Evolutionary conservation across 2,797 vertebrate species (phyloP).

Genomic region (Gobionotothen gibberifrons): DNA sequence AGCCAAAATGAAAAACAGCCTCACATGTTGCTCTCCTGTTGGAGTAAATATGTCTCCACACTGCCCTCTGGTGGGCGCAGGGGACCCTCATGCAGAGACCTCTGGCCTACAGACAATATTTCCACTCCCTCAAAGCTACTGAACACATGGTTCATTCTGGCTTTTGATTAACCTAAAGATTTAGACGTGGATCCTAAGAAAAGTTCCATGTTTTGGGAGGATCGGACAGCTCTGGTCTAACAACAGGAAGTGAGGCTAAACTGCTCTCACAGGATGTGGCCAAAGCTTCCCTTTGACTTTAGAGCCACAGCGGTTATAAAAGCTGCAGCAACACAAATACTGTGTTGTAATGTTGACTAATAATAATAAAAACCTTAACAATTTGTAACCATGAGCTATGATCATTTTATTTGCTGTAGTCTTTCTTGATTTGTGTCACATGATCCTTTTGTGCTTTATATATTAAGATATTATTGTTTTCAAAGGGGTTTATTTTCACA

Average conservation of each 20-base stretch:
- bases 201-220: constrained; percentile 13
- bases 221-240: constrained; percentile 54
- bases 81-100: background rate
- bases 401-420: background rate
- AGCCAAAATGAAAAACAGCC: background rate
- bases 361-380: background rate
- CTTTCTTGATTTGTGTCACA: background rate
- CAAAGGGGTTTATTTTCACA: background rate
- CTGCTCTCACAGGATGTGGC: constrained; percentile 71
- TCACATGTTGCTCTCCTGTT: background rate
- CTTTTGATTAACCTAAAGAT: constrained; percentile 6
- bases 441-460: background rate
- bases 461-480: background rate
- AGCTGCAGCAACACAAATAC: constrained; percentile 41
- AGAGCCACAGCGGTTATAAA: constrained; percentile 53
- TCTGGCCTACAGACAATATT: background rate
- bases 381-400: constrained; percentile 9
- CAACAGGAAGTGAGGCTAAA: constrained; percentile 60
- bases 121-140: constrained; percentile 1
- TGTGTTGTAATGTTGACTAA: constrained; percentile 27
- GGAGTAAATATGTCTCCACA: constrained; percentile 16
- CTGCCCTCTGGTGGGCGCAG: constrained; percentile 70
- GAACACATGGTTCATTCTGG: background rate
- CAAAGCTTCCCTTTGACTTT: constrained; percentile 56
- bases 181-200: constrained; percentile 4